Percentiles rank a stretch among this genome's conserved stretches.
These are phyloP conservation scores for Athrips mouffetella DNA, from an alignment of 2,888 invertebrate species.

Conservation along the genomic window DNA sequence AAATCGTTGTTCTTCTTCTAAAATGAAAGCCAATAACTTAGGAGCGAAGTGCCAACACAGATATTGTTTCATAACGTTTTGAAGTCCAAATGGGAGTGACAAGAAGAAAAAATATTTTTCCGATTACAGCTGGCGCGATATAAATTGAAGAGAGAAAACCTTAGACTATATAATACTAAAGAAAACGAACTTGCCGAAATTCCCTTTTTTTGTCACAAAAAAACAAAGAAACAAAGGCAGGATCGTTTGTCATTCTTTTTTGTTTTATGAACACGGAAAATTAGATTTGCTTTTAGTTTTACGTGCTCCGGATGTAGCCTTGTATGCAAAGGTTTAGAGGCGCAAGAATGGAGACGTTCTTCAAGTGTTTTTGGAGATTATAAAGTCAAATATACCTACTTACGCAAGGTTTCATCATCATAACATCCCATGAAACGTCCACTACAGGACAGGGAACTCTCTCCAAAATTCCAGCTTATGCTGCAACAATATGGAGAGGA, in stretches of 20 bases:
- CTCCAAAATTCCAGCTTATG: no score
- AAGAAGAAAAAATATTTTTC: constrained; percentile 9
- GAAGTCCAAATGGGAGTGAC: constrained; percentile 8
- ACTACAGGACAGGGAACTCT: no score
- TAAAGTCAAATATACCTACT: no score
- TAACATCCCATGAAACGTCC: no score
- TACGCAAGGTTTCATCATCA: no score
- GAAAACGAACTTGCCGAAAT: constrained; percentile 12
- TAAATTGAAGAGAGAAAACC: constrained; percentile 13
- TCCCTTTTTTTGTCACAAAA: constrained; percentile 5
- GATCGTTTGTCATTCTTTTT: constrained; percentile 18
- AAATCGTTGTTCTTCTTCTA: background rate
- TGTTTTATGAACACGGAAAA: constrained; percentile 15
- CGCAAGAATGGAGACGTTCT: background rate
- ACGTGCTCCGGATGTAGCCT: constrained; percentile 2
- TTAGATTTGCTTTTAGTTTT: constrained; percentile 12
- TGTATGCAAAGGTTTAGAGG: constrained; percentile 3
- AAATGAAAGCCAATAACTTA: background rate
- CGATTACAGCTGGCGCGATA: constrained; percentile 11
- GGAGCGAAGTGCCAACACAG: background rate
- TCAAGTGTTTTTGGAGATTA: no score
- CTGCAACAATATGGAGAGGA: no score
- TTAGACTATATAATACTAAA: no score
- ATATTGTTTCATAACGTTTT: constrained; percentile 3
- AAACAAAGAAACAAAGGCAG: constrained; percentile 15